These are phyloP conservation scores for Cydia strobilella DNA, from an alignment of 1,140 invertebrate species.

Conservation along the genomic window DNA sequence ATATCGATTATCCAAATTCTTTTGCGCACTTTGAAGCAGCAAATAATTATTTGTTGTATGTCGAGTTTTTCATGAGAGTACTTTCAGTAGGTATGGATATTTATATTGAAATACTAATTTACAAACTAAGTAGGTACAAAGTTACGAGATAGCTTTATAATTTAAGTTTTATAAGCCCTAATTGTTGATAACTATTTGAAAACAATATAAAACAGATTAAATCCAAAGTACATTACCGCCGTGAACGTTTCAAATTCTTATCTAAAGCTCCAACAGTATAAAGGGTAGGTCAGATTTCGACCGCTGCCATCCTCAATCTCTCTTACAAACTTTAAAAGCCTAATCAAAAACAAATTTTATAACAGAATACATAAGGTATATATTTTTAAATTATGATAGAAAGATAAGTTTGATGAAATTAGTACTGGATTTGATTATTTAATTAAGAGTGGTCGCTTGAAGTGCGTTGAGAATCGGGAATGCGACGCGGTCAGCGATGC, in stretches of 20 bases:
- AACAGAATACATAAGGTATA: not conserved
- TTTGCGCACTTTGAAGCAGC: slow-evolving; percentile 3
- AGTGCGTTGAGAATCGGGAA: slow-evolving; percentile 64
- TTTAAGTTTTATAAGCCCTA: not conserved
- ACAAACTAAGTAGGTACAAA: too few species aligned
- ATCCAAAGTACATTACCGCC: slow-evolving; percentile 19
- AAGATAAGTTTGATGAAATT: slow-evolving; percentile 8
- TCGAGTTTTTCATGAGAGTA: not conserved
- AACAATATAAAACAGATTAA: slow-evolving; percentile 31
- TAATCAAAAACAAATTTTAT: not conserved
- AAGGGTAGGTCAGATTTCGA: slow-evolving; percentile 17
- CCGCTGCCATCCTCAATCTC: not conserved
- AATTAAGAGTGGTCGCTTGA: slow-evolving; percentile 54
- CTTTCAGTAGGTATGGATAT: not conserved
- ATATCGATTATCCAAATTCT: not conserved
- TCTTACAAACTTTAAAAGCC: not conserved
- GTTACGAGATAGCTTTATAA: too few species aligned
- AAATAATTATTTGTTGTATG: too few species aligned
- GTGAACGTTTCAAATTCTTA: slow-evolving; percentile 24
- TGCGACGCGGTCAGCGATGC: slow-evolving; percentile 46
- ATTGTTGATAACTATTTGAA: slow-evolving; percentile 19
- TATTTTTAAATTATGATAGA: not conserved
- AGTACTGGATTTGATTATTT: slow-evolving; percentile 49
- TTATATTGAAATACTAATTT: not conserved
- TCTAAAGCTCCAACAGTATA: slow-evolving; percentile 20